A percentile compares a stretch with the other conserved stretches of the same genome.
These are phyloP conservation scores for Acholoe squamosa DNA, from an alignment of 2,888 invertebrate species.

Conservation along the genomic window DNA sequence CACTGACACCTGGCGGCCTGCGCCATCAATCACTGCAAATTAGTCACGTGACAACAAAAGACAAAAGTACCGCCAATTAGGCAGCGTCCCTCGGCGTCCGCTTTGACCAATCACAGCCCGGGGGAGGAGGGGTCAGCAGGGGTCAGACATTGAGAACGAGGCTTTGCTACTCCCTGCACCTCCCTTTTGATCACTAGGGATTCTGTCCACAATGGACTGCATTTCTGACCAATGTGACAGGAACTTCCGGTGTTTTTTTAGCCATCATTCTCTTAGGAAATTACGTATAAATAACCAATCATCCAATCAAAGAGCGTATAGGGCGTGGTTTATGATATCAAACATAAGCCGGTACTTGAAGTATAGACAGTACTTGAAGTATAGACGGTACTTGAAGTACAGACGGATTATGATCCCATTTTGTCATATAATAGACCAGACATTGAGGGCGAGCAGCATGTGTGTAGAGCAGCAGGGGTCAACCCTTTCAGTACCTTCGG, in stretches of 20 bases:
- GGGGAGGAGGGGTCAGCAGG: background rate
- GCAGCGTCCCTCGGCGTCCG: background rate
- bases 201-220: background rate
- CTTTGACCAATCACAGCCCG: constrained; percentile 2
- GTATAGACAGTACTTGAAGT: no score
- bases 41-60: constrained; percentile 49
- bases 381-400: no score
- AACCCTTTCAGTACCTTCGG: no score
- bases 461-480: no score
- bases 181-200: background rate
- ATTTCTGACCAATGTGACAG: background rate
- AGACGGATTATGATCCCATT: no score
- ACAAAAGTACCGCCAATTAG: constrained; percentile 42
- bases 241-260: background rate
- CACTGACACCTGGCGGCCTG: constrained; percentile 36
- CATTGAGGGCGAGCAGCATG: no score
- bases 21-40: constrained; percentile 40
- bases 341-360: no score
- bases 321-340: no score
- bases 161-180: background rate
- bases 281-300: no score
- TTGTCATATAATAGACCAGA: no score
- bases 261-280: no score
- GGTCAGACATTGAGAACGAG: background rate
- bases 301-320: no score